phyloP scores from a whole-genome alignment of 1,140 invertebrate species.

The Lordiphosa clarofinis region DNA sequence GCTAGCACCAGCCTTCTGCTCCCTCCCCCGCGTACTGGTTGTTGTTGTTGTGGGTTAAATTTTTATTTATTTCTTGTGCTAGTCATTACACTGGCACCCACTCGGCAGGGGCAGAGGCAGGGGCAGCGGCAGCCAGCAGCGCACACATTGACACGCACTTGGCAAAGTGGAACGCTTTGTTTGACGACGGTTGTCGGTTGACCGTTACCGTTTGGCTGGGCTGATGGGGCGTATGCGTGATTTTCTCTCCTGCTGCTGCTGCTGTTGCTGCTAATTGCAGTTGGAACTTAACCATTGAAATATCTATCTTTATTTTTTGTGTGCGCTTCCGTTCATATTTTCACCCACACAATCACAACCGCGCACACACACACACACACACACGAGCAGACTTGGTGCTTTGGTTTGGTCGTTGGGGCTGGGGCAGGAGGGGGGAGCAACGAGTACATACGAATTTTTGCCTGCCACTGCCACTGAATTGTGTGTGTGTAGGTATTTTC shows the following conservation, averaged over 20 bases:
- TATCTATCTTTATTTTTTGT: constrained; percentile 42
- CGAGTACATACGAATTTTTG: constrained; percentile 73
- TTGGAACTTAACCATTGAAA: constrained; percentile 24
- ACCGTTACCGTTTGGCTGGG: constrained; percentile 25
- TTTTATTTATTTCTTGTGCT: constrained; percentile 73
- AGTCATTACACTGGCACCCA: constrained; percentile 58
- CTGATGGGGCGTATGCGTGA: constrained; percentile 69
- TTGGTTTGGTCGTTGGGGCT: constrained; percentile 26
- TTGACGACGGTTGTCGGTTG: constrained; percentile 33
- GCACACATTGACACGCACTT: constrained; percentile 27
- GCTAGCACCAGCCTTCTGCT: constrained; percentile 16
- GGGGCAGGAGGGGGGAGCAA: constrained; percentile 43
- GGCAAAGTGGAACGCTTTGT: constrained; percentile 28
- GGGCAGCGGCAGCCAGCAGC: too few relatives aligned
- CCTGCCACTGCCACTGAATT: constrained; percentile 53
- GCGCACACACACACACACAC: constrained; percentile 22
- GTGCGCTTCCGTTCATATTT: constrained; percentile 47
- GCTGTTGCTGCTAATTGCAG: constrained; percentile 32
- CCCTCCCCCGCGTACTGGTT: constrained; percentile 29
- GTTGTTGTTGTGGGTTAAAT: constrained; percentile 28
- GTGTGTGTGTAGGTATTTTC: constrained; percentile 52
- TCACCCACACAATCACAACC: constrained; percentile 23
- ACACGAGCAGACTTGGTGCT: constrained; percentile 15
- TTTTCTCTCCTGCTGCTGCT: constrained; percentile 26
- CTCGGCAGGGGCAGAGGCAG: too few relatives aligned